Evolutionary conservation across 2,113 vertebrate species (phyloP).

Genomic region (Mus pahari): DNA sequence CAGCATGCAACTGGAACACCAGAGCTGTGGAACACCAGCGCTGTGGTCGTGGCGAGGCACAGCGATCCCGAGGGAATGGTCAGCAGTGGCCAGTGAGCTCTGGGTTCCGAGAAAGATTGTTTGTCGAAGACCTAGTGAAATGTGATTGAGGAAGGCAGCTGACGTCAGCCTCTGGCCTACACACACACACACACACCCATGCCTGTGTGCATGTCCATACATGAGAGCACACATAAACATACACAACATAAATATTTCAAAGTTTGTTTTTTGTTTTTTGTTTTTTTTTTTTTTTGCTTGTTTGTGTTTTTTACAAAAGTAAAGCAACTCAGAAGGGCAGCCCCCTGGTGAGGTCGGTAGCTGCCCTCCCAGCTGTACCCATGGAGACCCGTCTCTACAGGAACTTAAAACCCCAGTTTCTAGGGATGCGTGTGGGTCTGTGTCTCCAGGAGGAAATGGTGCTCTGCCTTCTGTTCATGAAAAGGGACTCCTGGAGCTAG

Average conservation of each 20-base stretch:
- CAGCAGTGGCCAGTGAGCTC: too few species aligned
- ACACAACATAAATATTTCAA: neutral
- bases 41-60: too few species aligned
- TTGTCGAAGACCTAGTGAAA: too few species aligned
- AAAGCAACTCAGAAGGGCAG: too few species aligned
- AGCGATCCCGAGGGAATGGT: neutral
- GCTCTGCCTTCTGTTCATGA: neutral
- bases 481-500: neutral
- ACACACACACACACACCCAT: neutral
- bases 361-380: neutral
- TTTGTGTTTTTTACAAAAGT: neutral
- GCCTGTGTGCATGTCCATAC: neutral
- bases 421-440: neutral
- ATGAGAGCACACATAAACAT: neutral
- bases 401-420: neutral
- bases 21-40: too few species aligned
- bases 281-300: too few species aligned
- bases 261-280: neutral
- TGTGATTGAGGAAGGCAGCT: neutral
- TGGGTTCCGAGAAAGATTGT: neutral
- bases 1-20: rapidly evolving
- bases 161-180: neutral
- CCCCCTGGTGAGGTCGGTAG: neutral
- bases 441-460: rapidly evolving
- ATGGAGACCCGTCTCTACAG: too few species aligned